Percentiles rank a stretch among this genome's conserved stretches.
phyloP scores from a whole-genome alignment of 2,797 vertebrate genomes.

The Lagorchestes hirsutus region DNA sequence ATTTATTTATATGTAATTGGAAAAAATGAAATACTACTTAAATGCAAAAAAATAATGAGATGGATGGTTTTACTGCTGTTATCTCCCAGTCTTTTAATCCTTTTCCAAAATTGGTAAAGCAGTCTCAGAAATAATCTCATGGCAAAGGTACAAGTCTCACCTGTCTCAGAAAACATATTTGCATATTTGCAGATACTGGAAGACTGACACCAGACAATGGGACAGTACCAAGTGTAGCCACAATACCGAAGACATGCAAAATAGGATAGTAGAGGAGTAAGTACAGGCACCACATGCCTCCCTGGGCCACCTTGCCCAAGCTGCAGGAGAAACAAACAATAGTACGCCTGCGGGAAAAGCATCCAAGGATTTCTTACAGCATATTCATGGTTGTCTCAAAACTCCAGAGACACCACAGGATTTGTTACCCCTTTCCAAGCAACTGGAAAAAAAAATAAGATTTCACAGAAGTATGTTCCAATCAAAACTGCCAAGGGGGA shows the following conservation, averaged over 20 bases:
- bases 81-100: background rate
- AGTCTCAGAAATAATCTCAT: background rate
- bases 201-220: background rate
- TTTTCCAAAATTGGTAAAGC: background rate
- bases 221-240: background rate
- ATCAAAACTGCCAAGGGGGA: background rate
- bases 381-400: background rate
- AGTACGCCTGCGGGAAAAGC: background rate
- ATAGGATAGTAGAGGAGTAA: background rate
- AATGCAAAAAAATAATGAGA: background rate
- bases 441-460: background rate
- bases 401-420: background rate
- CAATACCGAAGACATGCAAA: background rate
- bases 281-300: background rate
- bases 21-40: background rate
- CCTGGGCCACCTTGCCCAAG: background rate
- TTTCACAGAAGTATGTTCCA: background rate
- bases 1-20: background rate
- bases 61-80: background rate
- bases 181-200: background rate
- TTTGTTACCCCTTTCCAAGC: background rate
- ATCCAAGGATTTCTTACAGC: background rate
- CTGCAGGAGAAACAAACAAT: background rate
- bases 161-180: background rate
- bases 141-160: background rate